Evolutionary conservation across 2,888 invertebrate species (phyloP), one percentile per base, ranked within the genome.

Genomic region (Mylabris sibirica): DNA sequence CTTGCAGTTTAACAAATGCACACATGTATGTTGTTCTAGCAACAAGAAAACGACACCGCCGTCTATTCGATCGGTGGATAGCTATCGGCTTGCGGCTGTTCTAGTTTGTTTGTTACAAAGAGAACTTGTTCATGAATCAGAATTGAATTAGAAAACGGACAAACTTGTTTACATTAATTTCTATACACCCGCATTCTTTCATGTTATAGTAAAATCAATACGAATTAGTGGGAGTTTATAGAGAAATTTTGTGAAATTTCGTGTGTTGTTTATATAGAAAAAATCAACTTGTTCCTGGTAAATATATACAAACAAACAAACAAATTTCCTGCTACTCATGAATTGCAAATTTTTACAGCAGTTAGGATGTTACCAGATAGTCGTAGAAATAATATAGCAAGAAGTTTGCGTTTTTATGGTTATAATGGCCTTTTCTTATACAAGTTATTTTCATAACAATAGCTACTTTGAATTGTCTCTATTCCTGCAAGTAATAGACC

Each of bases 101-200:
- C 57, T 57, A 57, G 57, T 57, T 57, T 57, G 57, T 57, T 26
- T 1, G 14, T 30, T 26, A 26, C 57, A 57, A 26, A 26, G n/a
- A 12, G 60, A 62, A 69, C 76, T 69, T 73, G 75, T 70, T 72
- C 76, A 76, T 80, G 78, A 79, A 78, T 78, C 77, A 78, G 57
- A 57, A 5, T 44, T 57, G 78, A 76, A 76, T 76, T 78, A 77
- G 77, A 78, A 77, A 78, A 75, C 76, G 71, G 76, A 57, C 57
- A 73, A 73, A 76, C 76, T 74, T 73, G 75, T 75, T 76, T 73
- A 72, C 72, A 76, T 75, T 78, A 76, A 78, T 77, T 77, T 77
- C 80, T 76, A n/a, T n/a, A 77, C 79, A 78, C 79, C 78, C 78
- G 79, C 79, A 78, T 78, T 76, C 76, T 57, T 57, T 26, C 8